Base-by-base conservation (phyloP, 2,888 invertebrate species). In the Watsonalla cultraria region DNA sequence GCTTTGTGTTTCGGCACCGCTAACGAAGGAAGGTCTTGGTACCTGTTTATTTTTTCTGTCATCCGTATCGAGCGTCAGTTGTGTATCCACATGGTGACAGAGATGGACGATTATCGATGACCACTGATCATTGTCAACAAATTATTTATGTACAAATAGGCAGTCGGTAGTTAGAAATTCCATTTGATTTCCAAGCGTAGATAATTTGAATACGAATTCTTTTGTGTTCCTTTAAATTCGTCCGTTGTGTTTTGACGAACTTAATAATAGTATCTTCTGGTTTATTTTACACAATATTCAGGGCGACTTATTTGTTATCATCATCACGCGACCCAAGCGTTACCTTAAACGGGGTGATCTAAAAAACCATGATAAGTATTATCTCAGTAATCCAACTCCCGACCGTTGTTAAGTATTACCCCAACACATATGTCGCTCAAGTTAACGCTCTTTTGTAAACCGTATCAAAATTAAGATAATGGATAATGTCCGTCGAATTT, bases 381-480 rank as follows among this genome's bases (percentile, higher is more conserved):
- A 70, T 74, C 76, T 62, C 66, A 66, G 55, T 72, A 72, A 74
- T 70, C 72, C 70, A 60, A 65, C 68, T 69, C 57, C 68, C 66
- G 65, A 63, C 74, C 67, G 73, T 72, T 76, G 72, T 69, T 62
- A 61, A 60, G 58, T 57, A 61, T 62, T 56, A 65, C 70, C 70
- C 70, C 63, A 65, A 74, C 80, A 74, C 88, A 88, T 80, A 86
- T 90, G 86, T 86, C 79, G 81, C 78, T 66, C 42, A 66, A 78
- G 79, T 84, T 86, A 80, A 86, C 86, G 86, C 84, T 84, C 77
- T 86, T 88, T 87, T 87, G 88, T 90, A 80, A 75, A 78, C 80
- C 85, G 82, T 88, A 86, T 88, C 86, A 84, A 82, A 86, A 89
- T 89, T 89, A 85, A 89, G 90, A 90, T 90, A 90, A 89, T 90